Percentiles rank a stretch among this genome's conserved stretches.
Conservation (phyloP, 2,888 invertebrate genomes). For the Psococerastis gibbosa region DNA sequence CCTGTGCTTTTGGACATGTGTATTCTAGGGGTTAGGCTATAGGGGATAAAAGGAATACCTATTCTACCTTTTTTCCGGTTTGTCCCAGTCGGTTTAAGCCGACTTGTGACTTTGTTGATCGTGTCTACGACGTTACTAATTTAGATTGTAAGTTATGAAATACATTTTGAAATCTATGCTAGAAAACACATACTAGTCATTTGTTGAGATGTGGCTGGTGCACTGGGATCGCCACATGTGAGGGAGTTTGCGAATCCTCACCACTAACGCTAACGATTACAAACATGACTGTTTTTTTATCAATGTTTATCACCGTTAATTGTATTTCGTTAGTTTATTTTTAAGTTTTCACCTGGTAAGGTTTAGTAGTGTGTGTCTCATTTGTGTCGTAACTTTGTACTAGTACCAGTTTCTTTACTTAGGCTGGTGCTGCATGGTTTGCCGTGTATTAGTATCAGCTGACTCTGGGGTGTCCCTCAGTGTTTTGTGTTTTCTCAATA, state of each 20-base stretch:
- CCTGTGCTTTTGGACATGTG: conserved; percentile 2
- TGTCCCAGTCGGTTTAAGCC: background rate
- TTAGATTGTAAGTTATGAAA: too few species aligned
- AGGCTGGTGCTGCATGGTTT: conserved; percentile 8
- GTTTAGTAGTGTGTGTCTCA: conserved; percentile 5
- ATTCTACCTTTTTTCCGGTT: background rate
- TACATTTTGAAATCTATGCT: too few species aligned
- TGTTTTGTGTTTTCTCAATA: background rate
- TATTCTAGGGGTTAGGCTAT: background rate
- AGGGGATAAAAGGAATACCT: background rate
- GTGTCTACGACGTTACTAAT: too few species aligned
- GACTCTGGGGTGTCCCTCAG: background rate
- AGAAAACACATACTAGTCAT: background rate
- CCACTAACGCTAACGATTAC: background rate
- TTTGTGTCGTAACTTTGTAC: too few species aligned
- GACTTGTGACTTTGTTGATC: background rate
- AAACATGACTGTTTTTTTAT: conserved; percentile 10
- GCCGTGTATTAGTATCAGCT: background rate
- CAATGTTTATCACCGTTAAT: conserved; percentile 9
- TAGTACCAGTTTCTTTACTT: too few species aligned
- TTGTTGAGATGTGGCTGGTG: background rate
- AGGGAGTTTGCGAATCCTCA: background rate
- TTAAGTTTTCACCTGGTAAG: conserved; percentile 8
- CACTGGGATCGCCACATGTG: background rate
- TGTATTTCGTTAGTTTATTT: conserved; percentile 11